Base-by-base conservation (phyloP, 1,140 invertebrate genomes). In the Patella vulgata region DNA sequence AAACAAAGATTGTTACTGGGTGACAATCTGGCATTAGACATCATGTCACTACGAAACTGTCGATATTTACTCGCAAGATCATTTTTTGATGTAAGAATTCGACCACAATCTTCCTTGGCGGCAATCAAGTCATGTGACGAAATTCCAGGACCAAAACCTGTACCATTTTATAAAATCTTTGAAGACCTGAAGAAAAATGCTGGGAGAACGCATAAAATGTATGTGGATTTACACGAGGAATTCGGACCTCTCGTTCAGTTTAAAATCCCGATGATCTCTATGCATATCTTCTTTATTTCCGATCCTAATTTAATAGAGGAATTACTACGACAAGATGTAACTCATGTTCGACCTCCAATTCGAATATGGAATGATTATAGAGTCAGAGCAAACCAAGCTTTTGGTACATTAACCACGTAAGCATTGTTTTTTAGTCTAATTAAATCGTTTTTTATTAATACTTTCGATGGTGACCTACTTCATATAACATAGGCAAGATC, bases 281-380 rank as follows among this genome's bases (percentile, higher is more conserved):
- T 44, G 8, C n/a, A 44, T 23, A 44, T n/a, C 23, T n/a, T 44
- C 1, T 19, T 44, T n/a, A 44, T 44, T 44, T 19, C 42, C 6
- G 42, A 44, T 44, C n/a, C 23, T n/a, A 23, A 44, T n/a, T n/a
- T 23, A 4, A 44, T 44, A 44, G 42, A 23, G n/a, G 42, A 44
- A 19, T 44, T 44, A n/a, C 42, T 44, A 23, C 42, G 42, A n/a
- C 42, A 44, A 44, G 42, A 44, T 6, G 42, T n/a, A 14, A 44
- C n/a, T n/a, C 23, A 14, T 17, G 23, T 12, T n/a, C 42, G 42
- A 23, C n/a, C 42, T 23, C 6, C n/a, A 23, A 23, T 44, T 3
- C 42, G n/a, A 6, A 23, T 44, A 1, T 44, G 42, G 42, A 44
- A 0, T 44, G n/a, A 44, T n/a, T 44, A 44, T 23, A 44, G 42